A percentile compares a stretch with the other conserved stretches of the same genome.
These are phyloP conservation scores for Pheosia gnoma DNA, from an alignment of 2,888 invertebrate genomes.

Conservation along the genomic window DNA sequence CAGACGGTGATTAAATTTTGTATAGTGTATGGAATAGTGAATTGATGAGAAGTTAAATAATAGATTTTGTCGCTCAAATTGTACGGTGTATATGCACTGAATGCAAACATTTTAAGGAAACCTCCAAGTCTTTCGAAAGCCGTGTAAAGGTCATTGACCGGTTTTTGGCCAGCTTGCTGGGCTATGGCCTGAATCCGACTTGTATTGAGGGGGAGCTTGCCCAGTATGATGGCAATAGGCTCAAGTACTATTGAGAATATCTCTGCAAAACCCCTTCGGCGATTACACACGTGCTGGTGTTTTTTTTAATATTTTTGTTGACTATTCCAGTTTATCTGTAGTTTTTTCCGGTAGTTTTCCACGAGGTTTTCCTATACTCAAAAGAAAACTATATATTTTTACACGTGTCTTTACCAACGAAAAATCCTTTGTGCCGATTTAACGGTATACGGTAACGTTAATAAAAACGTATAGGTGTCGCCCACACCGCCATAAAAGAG, in stretches of 20 bases:
- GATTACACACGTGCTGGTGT: no score
- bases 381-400: slow-evolving; percentile 31
- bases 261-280: no score
- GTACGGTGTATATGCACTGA: not conserved
- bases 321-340: not conserved
- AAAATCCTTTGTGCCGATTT: slow-evolving; percentile 55
- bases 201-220: no score
- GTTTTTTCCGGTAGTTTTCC: not conserved
- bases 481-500: slow-evolving; percentile 53
- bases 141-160: no score
- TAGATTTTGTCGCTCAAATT: not conserved
- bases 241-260: no score
- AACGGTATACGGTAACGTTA: slow-evolving; percentile 48
- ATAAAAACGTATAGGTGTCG: slow-evolving; percentile 58
- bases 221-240: no score
- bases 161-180: no score
- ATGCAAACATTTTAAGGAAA: no score
- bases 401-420: slow-evolving; percentile 38
- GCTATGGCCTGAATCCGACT: no score
- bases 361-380: not conserved
- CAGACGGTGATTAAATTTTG: slow-evolving; percentile 14
- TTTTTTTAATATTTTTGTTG: not conserved
- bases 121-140: no score
- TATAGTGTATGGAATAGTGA: not conserved
- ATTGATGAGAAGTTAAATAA: slow-evolving; percentile 1